Evolutionary conservation across 2,888 invertebrate species (phyloP).

Genomic region (Eristalinus aeneus): DNA sequence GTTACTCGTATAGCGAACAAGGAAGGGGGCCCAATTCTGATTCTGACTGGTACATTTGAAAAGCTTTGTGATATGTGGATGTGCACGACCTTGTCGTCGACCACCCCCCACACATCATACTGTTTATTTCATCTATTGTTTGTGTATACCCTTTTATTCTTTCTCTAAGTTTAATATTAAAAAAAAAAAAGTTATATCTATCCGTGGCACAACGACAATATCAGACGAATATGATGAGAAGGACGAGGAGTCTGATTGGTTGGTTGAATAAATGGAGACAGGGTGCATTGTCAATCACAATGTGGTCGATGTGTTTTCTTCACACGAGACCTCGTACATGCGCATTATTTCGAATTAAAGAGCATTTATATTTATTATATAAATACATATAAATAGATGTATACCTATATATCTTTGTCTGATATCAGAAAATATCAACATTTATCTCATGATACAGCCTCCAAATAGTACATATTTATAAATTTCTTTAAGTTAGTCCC

Average conservation of each 20-base stretch:
- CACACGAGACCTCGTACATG: constrained; percentile 25
- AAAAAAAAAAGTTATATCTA: constrained; percentile 32
- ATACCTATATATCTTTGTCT: too few species aligned
- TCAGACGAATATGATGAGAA: background rate
- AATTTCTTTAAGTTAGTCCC: background rate
- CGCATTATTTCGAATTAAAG: constrained; percentile 20
- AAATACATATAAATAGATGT: too few species aligned
- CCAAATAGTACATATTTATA: background rate
- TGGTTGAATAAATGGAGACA: constrained; percentile 34
- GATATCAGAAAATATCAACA: too few species aligned
- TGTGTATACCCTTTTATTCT: background rate
- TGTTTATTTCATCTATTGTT: constrained; percentile 4
- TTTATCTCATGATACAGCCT: too few species aligned
- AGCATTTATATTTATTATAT: background rate
- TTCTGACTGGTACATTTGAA: constrained; percentile 1
- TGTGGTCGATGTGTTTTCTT: background rate
- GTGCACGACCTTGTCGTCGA: constrained; percentile 43
- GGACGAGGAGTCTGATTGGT: background rate
- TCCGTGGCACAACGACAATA: background rate
- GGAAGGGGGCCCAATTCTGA: constrained; percentile 5
- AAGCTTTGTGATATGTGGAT: background rate
- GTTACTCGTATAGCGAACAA: constrained; percentile 10
- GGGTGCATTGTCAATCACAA: constrained; percentile 34
- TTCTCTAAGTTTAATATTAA: constrained; percentile 22
- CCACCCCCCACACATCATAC: background rate